A percentile compares a stretch with the other conserved stretches of the same genome.
These are phyloP conservation scores for Poecilia velifera DNA, from an alignment of 2,797 vertebrate species.

Conservation along the genomic window DNA sequence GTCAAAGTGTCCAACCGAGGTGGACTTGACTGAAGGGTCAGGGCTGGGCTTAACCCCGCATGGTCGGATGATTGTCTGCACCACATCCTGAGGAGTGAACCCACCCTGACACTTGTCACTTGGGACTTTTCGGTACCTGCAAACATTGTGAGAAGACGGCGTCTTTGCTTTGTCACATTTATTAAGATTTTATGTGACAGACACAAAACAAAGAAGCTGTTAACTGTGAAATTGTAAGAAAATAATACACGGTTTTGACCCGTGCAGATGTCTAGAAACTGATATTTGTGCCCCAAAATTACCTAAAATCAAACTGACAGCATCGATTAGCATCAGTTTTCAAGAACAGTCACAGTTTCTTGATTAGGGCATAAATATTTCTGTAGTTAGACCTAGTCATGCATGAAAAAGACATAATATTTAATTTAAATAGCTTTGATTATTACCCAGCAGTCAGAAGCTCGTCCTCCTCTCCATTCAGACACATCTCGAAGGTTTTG, in stretches of 20 bases:
- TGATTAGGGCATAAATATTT: neutral
- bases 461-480: conserved; percentile 77
- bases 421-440: neutral
- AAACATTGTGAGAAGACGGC: conserved; percentile 1
- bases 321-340: neutral
- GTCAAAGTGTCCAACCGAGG: conserved; percentile 57
- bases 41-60: conserved; percentile 72
- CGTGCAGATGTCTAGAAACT: neutral
- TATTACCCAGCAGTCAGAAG: conserved; percentile 78
- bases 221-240: neutral
- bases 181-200: neutral
- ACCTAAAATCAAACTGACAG: neutral
- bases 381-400: neutral
- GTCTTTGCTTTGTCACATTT: neutral
- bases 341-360: neutral
- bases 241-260: neutral
- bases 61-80: conserved; percentile 59
- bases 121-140: conserved; percentile 83
- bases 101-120: conserved; percentile 82
- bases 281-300: neutral
- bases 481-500: conserved; percentile 74
- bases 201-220: neutral
- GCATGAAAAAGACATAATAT: neutral
- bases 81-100: conserved; percentile 64
- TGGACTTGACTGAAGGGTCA: conserved; percentile 22